Evolutionary conservation across 2,888 invertebrate genomes (phyloP), one percentile per base, ranked within the genome.

Genomic region (Steinernema scapterisci): DNA sequence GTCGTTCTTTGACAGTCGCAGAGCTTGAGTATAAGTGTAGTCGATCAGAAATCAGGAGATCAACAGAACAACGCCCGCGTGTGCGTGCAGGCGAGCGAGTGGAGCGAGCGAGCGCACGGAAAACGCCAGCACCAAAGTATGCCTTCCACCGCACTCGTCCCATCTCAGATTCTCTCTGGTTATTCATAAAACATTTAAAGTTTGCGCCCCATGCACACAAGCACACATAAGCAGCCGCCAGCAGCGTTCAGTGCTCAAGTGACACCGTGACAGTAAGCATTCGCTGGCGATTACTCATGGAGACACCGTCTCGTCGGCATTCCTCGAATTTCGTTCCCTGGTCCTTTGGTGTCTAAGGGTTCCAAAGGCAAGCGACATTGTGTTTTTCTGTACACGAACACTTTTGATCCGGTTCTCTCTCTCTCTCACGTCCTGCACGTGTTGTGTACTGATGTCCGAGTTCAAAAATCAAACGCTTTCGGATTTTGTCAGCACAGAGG

Each of bases 11-110:
- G 31, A 16, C 31, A 25, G 25, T 27, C 31, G 38, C 63, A 38
- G 38, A 63, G 63, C 25, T 54, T 63, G 63, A n/a, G 63, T 63
- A 31, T 63, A 27, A 63, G 63, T 63, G 31, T 63, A 63, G 63
- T 63, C 63, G 63, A 63, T 63, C 63, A 63, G 63, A 63, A 63
- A 63, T 63, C 63, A 63, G 31, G 63, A 27, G 63, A 63, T 63
- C 63, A 63, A 63, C 38, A 27, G 63, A 63, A 31, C 63, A 63
- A 16, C 63, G 27, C 63, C 11, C 31, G 63, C 31, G 63, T 19
- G 38, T 38, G 38, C 38, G 38, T 38, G 38, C 38, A 38, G 38
- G 38, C 5, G 38, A 38, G 38, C 38, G 38, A 9, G 38, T 9
- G 38, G 9, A 9, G 3, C 5, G 38, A 38, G 38, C 38, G 11